Evolutionary conservation across 2,797 vertebrate genomes (phyloP).

Genomic region (Chelidonichthys spinosus): DNA sequence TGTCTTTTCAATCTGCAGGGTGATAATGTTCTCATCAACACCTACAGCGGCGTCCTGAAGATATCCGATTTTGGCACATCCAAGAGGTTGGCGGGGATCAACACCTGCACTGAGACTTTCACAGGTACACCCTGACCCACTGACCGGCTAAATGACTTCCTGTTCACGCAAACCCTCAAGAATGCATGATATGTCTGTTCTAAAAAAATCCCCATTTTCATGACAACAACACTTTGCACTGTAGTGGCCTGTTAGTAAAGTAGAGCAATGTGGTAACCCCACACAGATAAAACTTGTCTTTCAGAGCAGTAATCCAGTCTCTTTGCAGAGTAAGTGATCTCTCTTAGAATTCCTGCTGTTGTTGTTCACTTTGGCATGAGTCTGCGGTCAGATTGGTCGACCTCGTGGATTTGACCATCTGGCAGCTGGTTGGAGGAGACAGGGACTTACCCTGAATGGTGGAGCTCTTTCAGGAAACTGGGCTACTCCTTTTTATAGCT

Average conservation of each 20-base stretch:
- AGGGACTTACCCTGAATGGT: slow-evolving; percentile 56
- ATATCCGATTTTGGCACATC: slow-evolving; percentile 99
- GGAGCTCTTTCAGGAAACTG: slow-evolving; percentile 60
- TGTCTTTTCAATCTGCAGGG: slow-evolving; percentile 82
- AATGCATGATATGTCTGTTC: not conserved
- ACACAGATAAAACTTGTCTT: slow-evolving; percentile 2
- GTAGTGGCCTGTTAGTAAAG: not conserved
- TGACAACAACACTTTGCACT: slow-evolving; percentile 4
- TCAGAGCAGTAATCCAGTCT: slow-evolving; percentile 25
- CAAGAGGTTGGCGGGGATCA: slow-evolving; percentile 97
- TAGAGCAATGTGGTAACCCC: not conserved
- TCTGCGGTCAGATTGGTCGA: slow-evolving; percentile 41
- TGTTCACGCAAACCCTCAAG: not conserved
- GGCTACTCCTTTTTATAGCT: slow-evolving; percentile 64
- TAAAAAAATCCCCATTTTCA: not conserved
- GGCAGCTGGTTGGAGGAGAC: slow-evolving; percentile 54
- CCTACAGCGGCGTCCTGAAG: slow-evolving; percentile 98
- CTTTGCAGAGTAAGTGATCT: slow-evolving; percentile 8
- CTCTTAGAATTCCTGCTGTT: slow-evolving; percentile 41
- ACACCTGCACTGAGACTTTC: slow-evolving; percentile 98
- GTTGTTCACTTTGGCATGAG: slow-evolving; percentile 39
- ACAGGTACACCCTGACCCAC: slow-evolving; percentile 86
- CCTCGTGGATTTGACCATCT: slow-evolving; percentile 31
- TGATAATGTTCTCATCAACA: slow-evolving; percentile 99
- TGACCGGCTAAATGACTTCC: not conserved